phyloP scores from a whole-genome alignment of 2,888 invertebrate genomes.

The Archips xylosteana region DNA sequence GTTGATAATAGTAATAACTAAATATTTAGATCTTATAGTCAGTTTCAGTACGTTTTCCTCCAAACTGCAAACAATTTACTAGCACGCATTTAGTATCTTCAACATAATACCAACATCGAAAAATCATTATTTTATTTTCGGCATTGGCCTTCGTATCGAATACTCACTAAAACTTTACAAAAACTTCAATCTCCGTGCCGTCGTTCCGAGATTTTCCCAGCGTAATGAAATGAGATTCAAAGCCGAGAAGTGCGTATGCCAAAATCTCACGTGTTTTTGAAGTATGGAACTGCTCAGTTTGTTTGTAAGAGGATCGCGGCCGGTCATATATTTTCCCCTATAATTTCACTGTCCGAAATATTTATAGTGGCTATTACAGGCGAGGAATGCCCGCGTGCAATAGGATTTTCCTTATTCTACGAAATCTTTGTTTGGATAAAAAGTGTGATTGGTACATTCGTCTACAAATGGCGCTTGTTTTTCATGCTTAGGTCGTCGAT shows the following conservation, averaged over 20 bases:
- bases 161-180: background rate
- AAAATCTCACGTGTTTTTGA: slow-evolving; percentile 14
- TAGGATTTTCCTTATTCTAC: background rate
- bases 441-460: background rate
- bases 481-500: background rate
- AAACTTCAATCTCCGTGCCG: background rate
- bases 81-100: background rate
- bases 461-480: background rate
- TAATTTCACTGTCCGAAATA: slow-evolving; percentile 16
- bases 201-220: background rate
- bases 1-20: no score
- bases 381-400: background rate
- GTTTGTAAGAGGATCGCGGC: slow-evolving; percentile 13
- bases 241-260: background rate
- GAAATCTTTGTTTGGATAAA: background rate
- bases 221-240: slow-evolving; percentile 2
- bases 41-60: no score
- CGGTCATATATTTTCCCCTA: slow-evolving; percentile 18
- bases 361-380: slow-evolving; percentile 12
- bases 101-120: background rate
- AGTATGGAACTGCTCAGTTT: slow-evolving; percentile 12
- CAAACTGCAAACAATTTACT: no score
- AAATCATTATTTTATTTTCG: background rate
- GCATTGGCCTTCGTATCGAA: background rate
- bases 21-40: no score